phyloP scores from a whole-genome alignment of 2,113 vertebrate genomes.

The Paratilapia polleni region DNA sequence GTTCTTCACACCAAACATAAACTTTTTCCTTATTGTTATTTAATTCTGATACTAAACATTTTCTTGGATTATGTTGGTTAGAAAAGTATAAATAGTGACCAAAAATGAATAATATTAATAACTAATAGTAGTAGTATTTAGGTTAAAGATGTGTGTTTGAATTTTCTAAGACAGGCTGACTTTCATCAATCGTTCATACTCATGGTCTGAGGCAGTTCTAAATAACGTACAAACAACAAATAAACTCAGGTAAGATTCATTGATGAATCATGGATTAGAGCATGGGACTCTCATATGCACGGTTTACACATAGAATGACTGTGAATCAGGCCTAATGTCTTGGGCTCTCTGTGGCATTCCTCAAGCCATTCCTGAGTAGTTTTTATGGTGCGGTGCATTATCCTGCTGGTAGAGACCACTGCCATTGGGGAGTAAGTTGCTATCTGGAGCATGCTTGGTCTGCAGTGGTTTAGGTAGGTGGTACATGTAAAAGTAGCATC shows the following conservation, averaged over 20 bases:
- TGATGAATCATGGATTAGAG: neutral
- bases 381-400: neutral
- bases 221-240: neutral
- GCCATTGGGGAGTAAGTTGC: neutral
- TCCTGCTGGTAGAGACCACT: neutral
- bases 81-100: too few relatives aligned
- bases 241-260: too few relatives aligned
- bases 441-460: neutral
- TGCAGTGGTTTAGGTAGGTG: neutral
- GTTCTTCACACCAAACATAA: too few relatives aligned
- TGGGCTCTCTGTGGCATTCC: neutral
- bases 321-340: neutral
- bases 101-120: too few relatives aligned
- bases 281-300: neutral
- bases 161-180: too few relatives aligned
- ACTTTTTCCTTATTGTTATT: too few relatives aligned
- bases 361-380: neutral
- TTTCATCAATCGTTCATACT: neutral
- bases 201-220: neutral
- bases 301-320: neutral
- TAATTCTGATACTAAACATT: too few relatives aligned
- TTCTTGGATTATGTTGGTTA: too few relatives aligned
- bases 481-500: neutral
- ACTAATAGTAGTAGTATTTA: too few relatives aligned
- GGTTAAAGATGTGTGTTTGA: too few relatives aligned